Conservation (phyloP, 2,113 vertebrate species). For the Actenoides hombroni region DNA sequence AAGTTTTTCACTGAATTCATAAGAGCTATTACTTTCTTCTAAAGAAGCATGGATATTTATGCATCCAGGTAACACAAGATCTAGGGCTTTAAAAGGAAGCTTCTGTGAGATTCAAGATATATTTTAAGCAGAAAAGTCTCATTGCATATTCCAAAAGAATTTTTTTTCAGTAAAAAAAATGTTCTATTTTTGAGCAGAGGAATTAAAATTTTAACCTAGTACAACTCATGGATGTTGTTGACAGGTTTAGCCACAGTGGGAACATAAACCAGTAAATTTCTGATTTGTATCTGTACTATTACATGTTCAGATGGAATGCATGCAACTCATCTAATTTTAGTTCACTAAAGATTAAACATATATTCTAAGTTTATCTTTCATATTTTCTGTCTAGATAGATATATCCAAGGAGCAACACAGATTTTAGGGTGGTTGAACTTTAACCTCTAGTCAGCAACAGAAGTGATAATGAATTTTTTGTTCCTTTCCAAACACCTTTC, state of each 20-base stretch:
- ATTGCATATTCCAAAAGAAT: not conserved
- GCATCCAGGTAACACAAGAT: not conserved
- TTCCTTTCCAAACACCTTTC: not conserved
- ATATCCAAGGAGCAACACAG: not conserved
- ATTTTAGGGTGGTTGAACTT: not conserved
- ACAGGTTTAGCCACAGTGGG: not conserved
- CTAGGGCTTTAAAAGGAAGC: not conserved
- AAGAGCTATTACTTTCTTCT: not conserved
- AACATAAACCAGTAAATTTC: not conserved
- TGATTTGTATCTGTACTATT: not conserved
- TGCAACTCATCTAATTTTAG: not conserved
- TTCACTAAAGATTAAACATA: not conserved
- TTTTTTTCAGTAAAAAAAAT: not conserved
- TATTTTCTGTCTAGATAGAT: not conserved
- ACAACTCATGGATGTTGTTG: not conserved
- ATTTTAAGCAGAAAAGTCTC: not conserved
- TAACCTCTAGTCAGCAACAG: not conserved
- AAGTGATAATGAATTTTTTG: not conserved
- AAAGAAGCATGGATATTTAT: not conserved
- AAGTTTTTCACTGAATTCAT: not conserved
- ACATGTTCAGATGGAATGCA: not conserved
- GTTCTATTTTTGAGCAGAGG: not conserved
- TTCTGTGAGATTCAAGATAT: not conserved
- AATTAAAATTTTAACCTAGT: not conserved
- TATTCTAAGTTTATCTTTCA: not conserved